Percentiles rank a stretch among this genome's conserved stretches.
Conservation (phyloP, 2,888 invertebrate genomes). For the Lydus trimaculatus region DNA sequence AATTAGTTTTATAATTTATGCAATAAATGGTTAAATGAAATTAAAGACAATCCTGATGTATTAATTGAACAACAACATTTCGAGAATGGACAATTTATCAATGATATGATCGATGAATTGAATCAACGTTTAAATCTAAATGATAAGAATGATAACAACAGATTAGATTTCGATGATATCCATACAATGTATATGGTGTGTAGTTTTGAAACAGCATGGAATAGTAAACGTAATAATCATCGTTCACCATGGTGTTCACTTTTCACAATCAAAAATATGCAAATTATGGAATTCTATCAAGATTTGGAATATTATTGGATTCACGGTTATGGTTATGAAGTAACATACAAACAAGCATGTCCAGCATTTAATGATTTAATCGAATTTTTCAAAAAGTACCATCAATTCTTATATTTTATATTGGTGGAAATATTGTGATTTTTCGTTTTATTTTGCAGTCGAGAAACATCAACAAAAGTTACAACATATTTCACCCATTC, state of each 20-base stretch:
- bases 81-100: constrained; percentile 56
- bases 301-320: constrained; percentile 84
- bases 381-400: constrained; percentile 69
- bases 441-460: too few relatives aligned
- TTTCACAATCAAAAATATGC: constrained; percentile 69
- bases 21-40: constrained; percentile 51
- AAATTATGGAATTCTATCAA: constrained; percentile 75
- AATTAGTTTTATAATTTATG: constrained; percentile 59
- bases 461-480: constrained; percentile 49
- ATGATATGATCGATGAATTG: constrained; percentile 65
- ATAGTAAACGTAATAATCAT: constrained; percentile 56
- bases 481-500: constrained; percentile 84
- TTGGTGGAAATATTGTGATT: not conserved
- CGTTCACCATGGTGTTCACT: constrained; percentile 82
- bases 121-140: constrained; percentile 69
- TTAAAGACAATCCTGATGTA: constrained; percentile 52
- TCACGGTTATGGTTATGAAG: constrained; percentile 79
- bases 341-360: constrained; percentile 81
- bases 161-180: constrained; percentile 63
- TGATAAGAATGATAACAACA: constrained; percentile 43
- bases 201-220: constrained; percentile 85
- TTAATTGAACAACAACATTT: constrained; percentile 47
- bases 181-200: constrained; percentile 76
- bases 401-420: too few relatives aligned
- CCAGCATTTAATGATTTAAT: constrained; percentile 75